These are phyloP conservation scores for Philereme vetulata DNA, from an alignment of 2,888 invertebrate species.

Conservation along the genomic window DNA sequence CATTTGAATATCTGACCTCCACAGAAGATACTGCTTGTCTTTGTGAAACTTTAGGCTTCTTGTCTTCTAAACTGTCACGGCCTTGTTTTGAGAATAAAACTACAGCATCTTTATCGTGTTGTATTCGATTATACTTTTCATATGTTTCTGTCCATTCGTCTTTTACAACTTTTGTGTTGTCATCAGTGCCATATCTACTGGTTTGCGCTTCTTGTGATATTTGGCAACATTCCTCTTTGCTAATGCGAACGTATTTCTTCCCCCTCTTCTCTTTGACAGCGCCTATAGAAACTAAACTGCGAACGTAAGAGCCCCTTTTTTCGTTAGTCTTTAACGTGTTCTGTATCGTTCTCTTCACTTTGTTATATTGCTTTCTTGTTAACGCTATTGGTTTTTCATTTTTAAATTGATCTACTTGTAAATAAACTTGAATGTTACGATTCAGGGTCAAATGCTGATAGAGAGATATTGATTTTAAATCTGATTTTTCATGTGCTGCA, in stretches of 20 bases:
- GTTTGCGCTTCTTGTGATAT: slow-evolving; percentile 39
- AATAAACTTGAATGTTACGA: slow-evolving; percentile 58
- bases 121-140: too few species aligned
- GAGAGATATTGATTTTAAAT: slow-evolving; percentile 34
- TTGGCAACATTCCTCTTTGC: too few species aligned
- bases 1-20: slow-evolving; percentile 55
- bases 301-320: slow-evolving; percentile 21
- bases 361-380: slow-evolving; percentile 64
- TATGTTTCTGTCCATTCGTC: neutral
- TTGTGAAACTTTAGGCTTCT: slow-evolving; percentile 21
- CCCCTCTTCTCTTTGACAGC: slow-evolving; percentile 3
- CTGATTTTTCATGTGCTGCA: too few species aligned
- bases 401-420: slow-evolving; percentile 56
- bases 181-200: slow-evolving; percentile 9
- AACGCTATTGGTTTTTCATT: slow-evolving; percentile 62
- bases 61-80: neutral
- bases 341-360: slow-evolving; percentile 62
- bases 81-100: slow-evolving; percentile 27
- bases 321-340: slow-evolving; percentile 23
- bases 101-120: slow-evolving; percentile 9
- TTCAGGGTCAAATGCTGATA: slow-evolving; percentile 52
- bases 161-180: slow-evolving; percentile 9
- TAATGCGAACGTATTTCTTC: too few species aligned
- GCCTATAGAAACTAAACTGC: slow-evolving; percentile 48
- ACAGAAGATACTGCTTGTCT: slow-evolving; percentile 55